Base-by-base conservation (phyloP, 1,140 invertebrate genomes). In the Neocloeon triangulifer region DNA sequence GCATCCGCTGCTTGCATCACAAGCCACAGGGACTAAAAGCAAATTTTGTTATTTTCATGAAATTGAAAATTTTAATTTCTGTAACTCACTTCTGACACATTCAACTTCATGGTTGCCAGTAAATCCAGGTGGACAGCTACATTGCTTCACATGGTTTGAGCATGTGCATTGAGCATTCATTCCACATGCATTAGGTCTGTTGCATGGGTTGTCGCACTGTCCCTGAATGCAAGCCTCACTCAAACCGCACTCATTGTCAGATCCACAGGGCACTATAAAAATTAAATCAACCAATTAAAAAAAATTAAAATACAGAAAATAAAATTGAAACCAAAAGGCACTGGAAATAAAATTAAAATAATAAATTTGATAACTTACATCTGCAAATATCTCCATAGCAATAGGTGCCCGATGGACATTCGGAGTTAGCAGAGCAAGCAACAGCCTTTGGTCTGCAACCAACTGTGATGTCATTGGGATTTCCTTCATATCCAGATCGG, bases 191-290 rank as follows among this genome's bases (percentile, higher is more conserved):
- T 65, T 65, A 39, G 65, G 61, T 41, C 73, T 50, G 34, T 66
- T 59, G 47, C 85, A 91, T n/a, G 79, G 74, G 58, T 86, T 72
- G 21, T 70, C 52, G 47, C 85, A 91, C 51, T 84, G 74, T 0
- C 77, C 77, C 43, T 71, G 67, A 12, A 75, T 52, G 46, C 85
- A 92, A 39, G 77, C 60, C 48, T 89, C 79, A 3, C 61, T 61
- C 6, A 69, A 49, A 30, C 60, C 64, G 49, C 85, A 91, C 52
- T 89, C 82, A 35, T 68, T 64, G 43, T 85, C 68, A 18, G 69
- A 62, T 41, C 74, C 59, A 48, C 85, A 89, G 5, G 73, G 66
- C 41, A 73, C 75, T 79, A 43, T 27, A 61, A 54, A 30, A 38
- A 25, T 33, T 40, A 38, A 30, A 43, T 32, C 5, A 19, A 7